Evolutionary conservation across 2,888 invertebrate genomes (phyloP), one percentile per base, ranked within the genome.

Genomic region (Synanthedon tipuliformis): DNA sequence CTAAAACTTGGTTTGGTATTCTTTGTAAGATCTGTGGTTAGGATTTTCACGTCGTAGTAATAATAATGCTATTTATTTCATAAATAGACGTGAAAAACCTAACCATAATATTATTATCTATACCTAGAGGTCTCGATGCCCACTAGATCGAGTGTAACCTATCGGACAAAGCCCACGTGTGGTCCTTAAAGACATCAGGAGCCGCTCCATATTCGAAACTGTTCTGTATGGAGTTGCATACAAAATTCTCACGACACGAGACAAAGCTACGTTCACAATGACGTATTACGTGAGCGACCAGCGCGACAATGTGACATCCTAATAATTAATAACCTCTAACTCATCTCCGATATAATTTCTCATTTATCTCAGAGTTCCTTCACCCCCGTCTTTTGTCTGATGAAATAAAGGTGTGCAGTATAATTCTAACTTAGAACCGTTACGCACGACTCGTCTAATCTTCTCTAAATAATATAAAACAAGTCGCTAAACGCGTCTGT

Each of bases 271-370:
- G 52, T 53, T 67, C 64, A 85, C 83, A 85, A 85, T 78, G 62
- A 69, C 59, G 40, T 60, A 55, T 70, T 78, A 81, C 84, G 84
- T 82, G 82, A 79, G 75, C 70, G 75, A 64, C 69, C 63, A 63
- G 62, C 73, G 81, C 73, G 81, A 82, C 84, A 81, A 78, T 83
- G 76, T 84, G 86, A 81, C 86, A 80, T 73, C 81, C 81, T 78
- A 78, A 83, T 86, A 86, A 86, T 86, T 87, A 87, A 87, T 87
- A 85, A 82, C 86, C 80, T 78, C 76, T 75, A 78, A 75, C 75
- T 81, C 82, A 85, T 86, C 81, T 78, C 72, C 79, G 81, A 86
- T 87, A 86, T 84, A 81, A 86, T 86, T 83, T 83, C 78, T 60
- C 83, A 85, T 86, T 84, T 84, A 86, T 85, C 84, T 81, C 70